A percentile compares a stretch with the other conserved stretches of the same genome.
These are phyloP conservation scores for sheep (Ovis aries) DNA, from an alignment of 2,113 vertebrate species.

Conservation along the genomic window DNA sequence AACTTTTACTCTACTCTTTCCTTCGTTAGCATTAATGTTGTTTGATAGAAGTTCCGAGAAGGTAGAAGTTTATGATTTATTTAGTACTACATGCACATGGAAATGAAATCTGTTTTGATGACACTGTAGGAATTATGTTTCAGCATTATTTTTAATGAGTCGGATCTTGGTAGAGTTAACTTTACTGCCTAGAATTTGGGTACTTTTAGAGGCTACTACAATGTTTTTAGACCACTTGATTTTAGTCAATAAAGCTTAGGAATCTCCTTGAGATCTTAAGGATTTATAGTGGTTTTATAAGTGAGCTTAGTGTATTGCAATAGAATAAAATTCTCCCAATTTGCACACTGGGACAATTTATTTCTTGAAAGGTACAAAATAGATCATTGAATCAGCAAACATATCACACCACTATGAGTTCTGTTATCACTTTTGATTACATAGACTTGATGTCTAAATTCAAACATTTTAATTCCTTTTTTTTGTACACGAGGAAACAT, in stretches of 20 bases:
- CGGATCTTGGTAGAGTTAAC: neutral
- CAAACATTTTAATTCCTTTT: constrained; percentile 43
- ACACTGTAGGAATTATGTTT: neutral
- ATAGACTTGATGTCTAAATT: constrained; percentile 46
- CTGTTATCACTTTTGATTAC: constrained; percentile 41
- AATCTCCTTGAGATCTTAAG: neutral
- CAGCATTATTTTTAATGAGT: constrained; percentile 37
- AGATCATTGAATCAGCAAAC: constrained; percentile 51
- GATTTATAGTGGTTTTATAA: neutral
- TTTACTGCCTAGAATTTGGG: constrained; percentile 10
- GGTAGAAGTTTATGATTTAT: neutral
- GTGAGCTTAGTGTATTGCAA: constrained; percentile 31
- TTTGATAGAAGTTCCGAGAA: neutral
- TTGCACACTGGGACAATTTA: constrained; percentile 63
- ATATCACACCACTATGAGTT: constrained; percentile 43
- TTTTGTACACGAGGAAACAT: constrained; percentile 30
- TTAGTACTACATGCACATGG: neutral
- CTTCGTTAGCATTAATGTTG: neutral
- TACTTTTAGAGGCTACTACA: neutral
- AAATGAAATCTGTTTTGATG: constrained; percentile 45
- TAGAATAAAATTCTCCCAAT: constrained; percentile 60
- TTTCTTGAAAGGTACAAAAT: constrained; percentile 62
- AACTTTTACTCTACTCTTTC: constrained; percentile 13
- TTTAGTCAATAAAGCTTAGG: constrained; percentile 29
- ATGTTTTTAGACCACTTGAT: constrained; percentile 5